Conservation (phyloP, 2,113 vertebrate species). For the Lophura nycthemera region DNA sequence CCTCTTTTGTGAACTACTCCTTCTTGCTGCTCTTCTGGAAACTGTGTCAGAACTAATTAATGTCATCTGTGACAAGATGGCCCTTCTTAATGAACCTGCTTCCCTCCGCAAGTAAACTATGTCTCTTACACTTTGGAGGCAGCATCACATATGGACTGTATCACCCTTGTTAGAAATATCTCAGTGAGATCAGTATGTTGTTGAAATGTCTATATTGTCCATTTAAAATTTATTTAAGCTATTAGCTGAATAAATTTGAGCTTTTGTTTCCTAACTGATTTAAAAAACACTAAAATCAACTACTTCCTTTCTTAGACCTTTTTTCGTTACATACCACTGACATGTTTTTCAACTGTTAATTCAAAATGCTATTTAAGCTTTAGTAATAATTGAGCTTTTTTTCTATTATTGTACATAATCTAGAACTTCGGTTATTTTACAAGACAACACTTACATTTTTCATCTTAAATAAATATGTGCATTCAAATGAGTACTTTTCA, state of each 20-base stretch:
- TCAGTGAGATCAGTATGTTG: background rate
- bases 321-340: background rate
- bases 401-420: no score
- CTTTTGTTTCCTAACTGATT: background rate
- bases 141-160: accelerated
- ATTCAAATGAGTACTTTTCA: no score
- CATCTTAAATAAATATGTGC: no score
- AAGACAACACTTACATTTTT: no score
- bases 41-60: constrained; percentile 18
- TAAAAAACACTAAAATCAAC: background rate
- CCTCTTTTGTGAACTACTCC: background rate
- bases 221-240: background rate
- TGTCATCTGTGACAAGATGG: background rate
- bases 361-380: no score
- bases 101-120: background rate
- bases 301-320: background rate
- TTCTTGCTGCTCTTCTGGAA: background rate
- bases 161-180: background rate
- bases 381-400: no score
- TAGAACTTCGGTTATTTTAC: no score
- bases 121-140: background rate
- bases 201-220: background rate
- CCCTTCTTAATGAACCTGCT: constrained; percentile 14
- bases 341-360: no score
- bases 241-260: background rate